Conservation (phyloP, 2,888 invertebrate genomes). For the Cantharis rustica region DNA sequence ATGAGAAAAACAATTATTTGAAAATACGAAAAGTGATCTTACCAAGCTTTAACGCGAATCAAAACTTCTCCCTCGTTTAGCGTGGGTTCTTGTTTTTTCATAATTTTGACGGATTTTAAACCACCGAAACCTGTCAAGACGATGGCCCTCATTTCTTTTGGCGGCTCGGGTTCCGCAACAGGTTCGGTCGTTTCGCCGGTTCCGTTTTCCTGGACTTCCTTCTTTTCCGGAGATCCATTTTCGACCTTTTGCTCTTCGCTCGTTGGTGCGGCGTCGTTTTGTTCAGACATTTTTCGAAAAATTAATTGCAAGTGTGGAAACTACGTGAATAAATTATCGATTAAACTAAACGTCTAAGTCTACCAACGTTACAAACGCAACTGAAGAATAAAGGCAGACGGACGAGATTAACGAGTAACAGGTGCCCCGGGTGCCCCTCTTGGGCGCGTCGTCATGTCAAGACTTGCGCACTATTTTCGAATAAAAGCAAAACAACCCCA, state of each 20-base stretch:
- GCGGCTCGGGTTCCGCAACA: slow-evolving; percentile 58
- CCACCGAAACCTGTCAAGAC: slow-evolving; percentile 86
- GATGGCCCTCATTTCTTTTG: slow-evolving; percentile 84
- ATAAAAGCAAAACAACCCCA: slow-evolving; percentile 15
- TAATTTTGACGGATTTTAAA: slow-evolving; percentile 81
- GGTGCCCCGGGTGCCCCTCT: slow-evolving; percentile 48
- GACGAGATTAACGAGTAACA: slow-evolving; percentile 42
- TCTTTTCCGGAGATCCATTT: slow-evolving; percentile 36
- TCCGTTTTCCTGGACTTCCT: slow-evolving; percentile 55
- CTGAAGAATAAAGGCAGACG: not conserved
- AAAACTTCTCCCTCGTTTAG: slow-evolving; percentile 76
- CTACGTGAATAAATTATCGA: slow-evolving; percentile 9
- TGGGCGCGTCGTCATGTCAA: slow-evolving; percentile 48
- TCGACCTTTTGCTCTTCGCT: slow-evolving; percentile 43
- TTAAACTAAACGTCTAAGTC: not conserved
- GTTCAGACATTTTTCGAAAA: slow-evolving; percentile 42
- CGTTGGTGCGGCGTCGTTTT: slow-evolving; percentile 39
- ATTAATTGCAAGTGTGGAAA: slow-evolving; percentile 11
- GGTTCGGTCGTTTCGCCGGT: slow-evolving; percentile 53
- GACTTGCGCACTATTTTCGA: slow-evolving; percentile 44
- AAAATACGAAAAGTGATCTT: slow-evolving; percentile 55
- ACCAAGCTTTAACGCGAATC: slow-evolving; percentile 86
- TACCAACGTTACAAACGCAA: not conserved
- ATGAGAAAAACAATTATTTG: not conserved
- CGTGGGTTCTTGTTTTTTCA: slow-evolving; percentile 78